These are phyloP conservation scores for Gopherus evgoodei DNA, from an alignment of 2,113 vertebrate genomes.

Conservation along the genomic window DNA sequence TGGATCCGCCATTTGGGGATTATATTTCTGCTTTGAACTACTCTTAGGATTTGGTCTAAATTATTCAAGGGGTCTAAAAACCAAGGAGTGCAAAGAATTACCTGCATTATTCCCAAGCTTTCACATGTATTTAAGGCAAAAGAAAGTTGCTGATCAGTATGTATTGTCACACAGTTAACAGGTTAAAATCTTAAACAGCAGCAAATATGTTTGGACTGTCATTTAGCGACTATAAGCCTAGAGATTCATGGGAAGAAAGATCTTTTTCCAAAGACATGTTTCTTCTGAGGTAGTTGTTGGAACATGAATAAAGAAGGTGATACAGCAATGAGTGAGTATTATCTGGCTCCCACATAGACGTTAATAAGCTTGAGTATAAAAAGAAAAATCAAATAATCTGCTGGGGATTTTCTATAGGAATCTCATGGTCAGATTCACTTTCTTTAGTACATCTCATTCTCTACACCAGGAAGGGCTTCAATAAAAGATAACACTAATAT, in stretches of 20 bases:
- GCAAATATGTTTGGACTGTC: not conserved
- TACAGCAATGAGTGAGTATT: not conserved
- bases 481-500: not conserved
- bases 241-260: not conserved
- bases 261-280: not conserved
- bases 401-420: not conserved
- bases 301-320: not conserved
- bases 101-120: not conserved
- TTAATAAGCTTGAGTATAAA: not conserved
- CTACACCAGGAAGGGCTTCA: not conserved
- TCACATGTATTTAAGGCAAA: not conserved
- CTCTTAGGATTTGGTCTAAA: not conserved
- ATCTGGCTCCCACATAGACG: not conserved
- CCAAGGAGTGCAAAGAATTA: not conserved
- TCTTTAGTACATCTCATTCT: not conserved
- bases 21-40: not conserved
- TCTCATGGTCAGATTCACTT: not conserved
- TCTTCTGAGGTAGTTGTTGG: not conserved
- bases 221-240: not conserved
- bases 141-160: not conserved
- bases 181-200: not conserved
- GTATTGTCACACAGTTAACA: not conserved
- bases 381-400: not conserved
- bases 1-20: not conserved
- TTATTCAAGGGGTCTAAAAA: not conserved